These are phyloP conservation scores for Oxytorus armatus DNA, from an alignment of 2,888 invertebrate genomes.

Conservation along the genomic window DNA sequence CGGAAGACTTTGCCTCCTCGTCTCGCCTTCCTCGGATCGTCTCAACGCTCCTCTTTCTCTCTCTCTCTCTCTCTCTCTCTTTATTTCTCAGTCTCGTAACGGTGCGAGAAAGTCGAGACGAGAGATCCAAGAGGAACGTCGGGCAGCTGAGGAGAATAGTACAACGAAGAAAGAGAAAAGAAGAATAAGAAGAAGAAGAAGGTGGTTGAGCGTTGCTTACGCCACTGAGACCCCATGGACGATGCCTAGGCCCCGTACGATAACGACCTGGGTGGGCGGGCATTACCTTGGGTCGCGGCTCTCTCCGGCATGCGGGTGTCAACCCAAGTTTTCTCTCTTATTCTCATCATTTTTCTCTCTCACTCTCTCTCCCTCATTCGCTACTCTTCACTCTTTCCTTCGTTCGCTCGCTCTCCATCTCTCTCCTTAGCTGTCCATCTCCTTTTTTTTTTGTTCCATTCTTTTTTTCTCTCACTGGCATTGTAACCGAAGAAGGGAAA, in stretches of 20 bases:
- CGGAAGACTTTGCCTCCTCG: conserved; percentile 61
- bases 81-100: conserved; percentile 42
- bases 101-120: conserved; percentile 62
- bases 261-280: conserved; percentile 72
- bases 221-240: conserved; percentile 49
- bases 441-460: conserved; percentile 22
- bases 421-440: conserved; percentile 33
- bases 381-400: conserved; percentile 36
- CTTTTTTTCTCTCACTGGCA: conserved; percentile 41
- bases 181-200: conserved; percentile 37
- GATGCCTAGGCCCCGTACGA: conserved; percentile 67
- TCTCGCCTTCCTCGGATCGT: conserved; percentile 27
- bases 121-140: conserved; percentile 21
- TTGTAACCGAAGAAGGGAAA: conserved; percentile 68
- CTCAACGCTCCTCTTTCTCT: conserved; percentile 26
- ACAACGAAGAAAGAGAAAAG: conserved; percentile 41
- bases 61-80: conserved; percentile 16
- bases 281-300: conserved; percentile 67
- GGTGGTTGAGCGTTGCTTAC: conserved; percentile 56
- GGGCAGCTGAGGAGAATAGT: conserved; percentile 33
- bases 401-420: conserved; percentile 27
- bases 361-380: conserved; percentile 19
- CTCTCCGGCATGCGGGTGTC: conserved; percentile 72
- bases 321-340: conserved; percentile 56
- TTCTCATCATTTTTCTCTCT: conserved; percentile 37